Evolutionary conservation across 2,113 vertebrate species (phyloP).

Genomic region (Dromas ardeola): DNA sequence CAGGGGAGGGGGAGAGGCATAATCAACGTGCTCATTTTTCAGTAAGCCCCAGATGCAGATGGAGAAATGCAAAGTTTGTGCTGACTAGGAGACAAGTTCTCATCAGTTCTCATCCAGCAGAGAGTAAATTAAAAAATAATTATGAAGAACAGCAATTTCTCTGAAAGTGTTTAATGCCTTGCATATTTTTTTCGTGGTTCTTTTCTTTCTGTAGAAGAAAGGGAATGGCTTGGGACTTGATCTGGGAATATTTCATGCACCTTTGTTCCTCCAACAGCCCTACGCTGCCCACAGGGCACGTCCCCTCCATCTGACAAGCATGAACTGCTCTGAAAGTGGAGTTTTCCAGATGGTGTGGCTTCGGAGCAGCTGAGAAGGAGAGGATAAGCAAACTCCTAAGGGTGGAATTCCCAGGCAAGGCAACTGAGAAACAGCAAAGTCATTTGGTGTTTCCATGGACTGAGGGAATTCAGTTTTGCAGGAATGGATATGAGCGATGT

Average conservation of each 20-base stretch:
- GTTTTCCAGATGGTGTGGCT: neutral
- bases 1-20: neutral
- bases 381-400: neutral
- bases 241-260: neutral
- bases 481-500: neutral
- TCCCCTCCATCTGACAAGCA: neutral
- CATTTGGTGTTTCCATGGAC: neutral
- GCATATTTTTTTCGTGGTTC: neutral
- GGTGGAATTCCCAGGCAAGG: neutral
- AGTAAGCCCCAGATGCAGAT: conserved; percentile 30
- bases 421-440: neutral
- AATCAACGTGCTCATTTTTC: conserved; percentile 37
- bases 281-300: no score
- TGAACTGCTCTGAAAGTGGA: neutral
- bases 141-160: neutral
- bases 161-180: neutral
- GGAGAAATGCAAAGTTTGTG: conserved; percentile 40
- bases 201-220: neutral
- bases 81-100: conserved; percentile 8
- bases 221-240: neutral
- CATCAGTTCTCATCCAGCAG: neutral
- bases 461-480: neutral
- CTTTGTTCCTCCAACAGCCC: neutral
- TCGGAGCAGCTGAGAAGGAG: neutral
- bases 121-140: conserved; percentile 25